Evolutionary conservation across 2,113 vertebrate species (phyloP), one percentile per base, ranked within the genome.

Genomic region (Sinocyclocheilus anshuiensis): DNA sequence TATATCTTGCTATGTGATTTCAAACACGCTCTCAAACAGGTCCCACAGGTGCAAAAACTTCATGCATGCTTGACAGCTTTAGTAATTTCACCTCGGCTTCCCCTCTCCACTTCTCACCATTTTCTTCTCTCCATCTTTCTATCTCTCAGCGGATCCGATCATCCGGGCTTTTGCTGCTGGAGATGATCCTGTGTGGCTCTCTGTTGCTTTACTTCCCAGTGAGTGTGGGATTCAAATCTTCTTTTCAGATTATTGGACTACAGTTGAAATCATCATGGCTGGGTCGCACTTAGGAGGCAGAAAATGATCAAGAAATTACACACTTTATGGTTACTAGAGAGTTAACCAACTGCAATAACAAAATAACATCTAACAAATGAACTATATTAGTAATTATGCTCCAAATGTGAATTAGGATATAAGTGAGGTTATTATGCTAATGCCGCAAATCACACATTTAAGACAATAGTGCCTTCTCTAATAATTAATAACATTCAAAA

Each of bases 191-290:
- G 84, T 97, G 97, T n/a, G 98, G 98, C 13, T 97, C 97, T 20
- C 94, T 99, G 88, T 96, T 99, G 8, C 97, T 99, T 86, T 99
- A 99, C 93, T 99, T 99, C 90, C 97, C 98, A 0, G 98, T 99
- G 93, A 98, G 97, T 96, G 72, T 69, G 82, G 86, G 89, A 92
- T 91, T 92, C 91, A 84, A 92, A 89, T 10, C 53, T 89, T 87
- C 84, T 91, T 94, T 90, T 88, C 90, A 92, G 91, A 90, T 92
- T 90, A 90, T 87, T 12, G 87, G 90, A 65, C 90, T 86, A 82
- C 42, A 48, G 83, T 65, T 18, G 10, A 85, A 92, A 93, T 93
- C 92, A 94, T 89, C 85, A 90, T 69, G 88, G 92, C 92, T 92
- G 93, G 88, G 87, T 89, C 63, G 69, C 86, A 89, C 9, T 36